phyloP scores from a whole-genome alignment of 1,140 invertebrate genomes.

The Papilio machaon region DNA sequence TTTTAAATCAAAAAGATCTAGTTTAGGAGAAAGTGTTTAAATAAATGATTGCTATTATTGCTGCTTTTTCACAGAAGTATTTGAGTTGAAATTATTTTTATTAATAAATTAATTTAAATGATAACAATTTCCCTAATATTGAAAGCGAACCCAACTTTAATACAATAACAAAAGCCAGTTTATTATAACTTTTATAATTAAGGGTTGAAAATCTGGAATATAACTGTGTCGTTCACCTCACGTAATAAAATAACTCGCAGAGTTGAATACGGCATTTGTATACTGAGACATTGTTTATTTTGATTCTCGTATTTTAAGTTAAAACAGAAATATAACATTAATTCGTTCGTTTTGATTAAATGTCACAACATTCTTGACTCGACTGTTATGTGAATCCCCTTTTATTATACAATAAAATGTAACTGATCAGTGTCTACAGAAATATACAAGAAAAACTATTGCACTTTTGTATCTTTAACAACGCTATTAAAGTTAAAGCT shows the following conservation, averaged over 20 bases:
- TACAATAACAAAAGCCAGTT: not conserved
- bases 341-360: not conserved
- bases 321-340: not conserved
- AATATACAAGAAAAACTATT: too few species aligned
- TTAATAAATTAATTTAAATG: not conserved
- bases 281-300: not conserved
- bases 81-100: not conserved
- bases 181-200: slow-evolving; percentile 9
- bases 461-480: not conserved
- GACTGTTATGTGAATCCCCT: too few species aligned
- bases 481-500: not conserved
- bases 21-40: too few species aligned
- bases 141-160: not conserved
- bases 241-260: not conserved
- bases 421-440: too few species aligned
- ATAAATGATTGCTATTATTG: too few species aligned
- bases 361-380: not conserved
- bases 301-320: too few species aligned
- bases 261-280: not conserved
- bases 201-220: not conserved
- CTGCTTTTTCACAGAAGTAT: not conserved
- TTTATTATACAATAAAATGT: too few species aligned
- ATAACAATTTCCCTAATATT: not conserved
- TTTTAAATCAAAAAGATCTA: too few species aligned
- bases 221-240: not conserved